A percentile compares a stretch with the other conserved stretches of the same genome.
Evolutionary conservation across 1,140 invertebrate species (phyloP).

Genomic region (Ceratoteleas bidentatus): DNA sequence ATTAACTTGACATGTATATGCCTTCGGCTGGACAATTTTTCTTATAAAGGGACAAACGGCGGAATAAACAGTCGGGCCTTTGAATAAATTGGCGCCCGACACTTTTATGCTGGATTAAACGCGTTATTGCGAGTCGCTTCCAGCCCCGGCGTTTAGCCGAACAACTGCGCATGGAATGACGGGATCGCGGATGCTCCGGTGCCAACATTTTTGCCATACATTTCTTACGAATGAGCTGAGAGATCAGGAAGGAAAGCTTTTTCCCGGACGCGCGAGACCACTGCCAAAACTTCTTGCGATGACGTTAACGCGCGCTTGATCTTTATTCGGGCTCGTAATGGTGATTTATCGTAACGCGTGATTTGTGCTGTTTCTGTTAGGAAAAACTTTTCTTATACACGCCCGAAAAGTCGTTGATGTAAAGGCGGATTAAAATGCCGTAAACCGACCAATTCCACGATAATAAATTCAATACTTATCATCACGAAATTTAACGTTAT

Average conservation of each 20-base stretch:
- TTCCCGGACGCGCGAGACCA: conserved; percentile 40
- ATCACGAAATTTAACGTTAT: conserved; percentile 31
- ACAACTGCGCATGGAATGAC: conserved; percentile 41
- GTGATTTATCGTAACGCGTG: conserved; percentile 54
- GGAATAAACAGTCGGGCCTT: too few relatives aligned
- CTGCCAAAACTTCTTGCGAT: conserved; percentile 60
- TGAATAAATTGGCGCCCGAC: background rate
- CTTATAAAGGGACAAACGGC: too few relatives aligned
- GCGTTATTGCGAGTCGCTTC: conserved; percentile 26
- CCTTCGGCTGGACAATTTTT: too few relatives aligned
- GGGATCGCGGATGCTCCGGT: conserved; percentile 34
- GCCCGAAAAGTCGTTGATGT: conserved; percentile 24
- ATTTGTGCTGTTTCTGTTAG: conserved; percentile 42
- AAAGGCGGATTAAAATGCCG: conserved; percentile 45
- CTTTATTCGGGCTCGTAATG: conserved; percentile 61
- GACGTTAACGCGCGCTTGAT: conserved; percentile 62
- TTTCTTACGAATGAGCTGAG: conserved; percentile 60
- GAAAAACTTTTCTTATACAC: conserved; percentile 43
- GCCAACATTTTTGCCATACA: conserved; percentile 49
- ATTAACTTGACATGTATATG: too few relatives aligned
- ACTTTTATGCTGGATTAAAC: conserved; percentile 30
- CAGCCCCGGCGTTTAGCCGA: conserved; percentile 43
- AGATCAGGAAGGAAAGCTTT: conserved; percentile 59
- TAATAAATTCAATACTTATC: conserved; percentile 49
- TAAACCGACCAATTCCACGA: conserved; percentile 42